Conservation (phyloP, 2,797 vertebrate genomes). For the Steatocranus sp. region DNA sequence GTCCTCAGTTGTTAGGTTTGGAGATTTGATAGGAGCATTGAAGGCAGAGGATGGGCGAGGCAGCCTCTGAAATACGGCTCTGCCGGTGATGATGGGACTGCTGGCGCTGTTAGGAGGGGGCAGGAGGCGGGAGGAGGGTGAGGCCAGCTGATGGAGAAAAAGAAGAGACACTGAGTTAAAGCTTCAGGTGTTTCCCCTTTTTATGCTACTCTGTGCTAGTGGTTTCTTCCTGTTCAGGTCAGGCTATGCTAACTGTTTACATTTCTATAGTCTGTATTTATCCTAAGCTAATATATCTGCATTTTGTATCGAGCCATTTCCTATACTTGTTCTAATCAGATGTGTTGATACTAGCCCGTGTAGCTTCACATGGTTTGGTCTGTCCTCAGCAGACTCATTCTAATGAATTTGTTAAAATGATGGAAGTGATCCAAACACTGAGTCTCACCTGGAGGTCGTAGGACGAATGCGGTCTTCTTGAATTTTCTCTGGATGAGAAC, state of each 20-base stretch:
- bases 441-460: conserved; percentile 78
- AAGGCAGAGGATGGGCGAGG: conserved; percentile 23
- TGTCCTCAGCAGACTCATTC: neutral
- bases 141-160: conserved; percentile 9
- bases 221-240: neutral
- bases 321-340: neutral
- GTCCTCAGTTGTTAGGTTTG: conserved; percentile 55
- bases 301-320: neutral
- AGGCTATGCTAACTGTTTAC: neutral
- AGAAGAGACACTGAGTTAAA: neutral
- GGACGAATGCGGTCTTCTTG: conserved; percentile 67
- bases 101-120: conserved; percentile 64
- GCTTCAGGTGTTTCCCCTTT: neutral
- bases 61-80: neutral
- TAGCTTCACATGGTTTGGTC: neutral
- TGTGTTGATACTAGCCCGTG: neutral
- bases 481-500: conserved; percentile 66
- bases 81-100: conserved; percentile 52
- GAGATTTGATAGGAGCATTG: conserved; percentile 19
- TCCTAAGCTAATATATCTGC: neutral
- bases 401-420: neutral
- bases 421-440: neutral
- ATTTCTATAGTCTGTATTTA: neutral
- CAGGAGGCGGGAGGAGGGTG: conserved; percentile 7
- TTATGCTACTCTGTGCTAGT: neutral